Conservation (phyloP, 1,140 invertebrate genomes). For the Chironomus tepperi region DNA sequence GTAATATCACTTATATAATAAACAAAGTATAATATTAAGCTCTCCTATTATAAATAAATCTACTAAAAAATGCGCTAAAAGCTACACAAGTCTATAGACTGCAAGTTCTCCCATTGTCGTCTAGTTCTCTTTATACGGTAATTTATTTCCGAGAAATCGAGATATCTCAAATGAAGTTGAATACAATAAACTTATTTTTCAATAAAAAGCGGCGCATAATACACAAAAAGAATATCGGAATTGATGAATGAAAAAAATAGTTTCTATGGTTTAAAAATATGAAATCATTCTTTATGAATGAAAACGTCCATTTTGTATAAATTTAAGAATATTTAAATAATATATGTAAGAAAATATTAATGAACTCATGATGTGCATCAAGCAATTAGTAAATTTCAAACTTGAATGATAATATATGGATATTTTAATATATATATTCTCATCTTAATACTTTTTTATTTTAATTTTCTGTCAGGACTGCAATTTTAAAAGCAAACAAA, state of each 20-base stretch:
- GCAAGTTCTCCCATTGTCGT: too few species aligned
- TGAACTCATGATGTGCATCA: neutral
- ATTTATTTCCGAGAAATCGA: too few species aligned
- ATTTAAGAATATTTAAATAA: neutral
- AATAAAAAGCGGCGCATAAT: too few species aligned
- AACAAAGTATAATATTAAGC: too few species aligned
- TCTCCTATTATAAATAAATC: too few species aligned
- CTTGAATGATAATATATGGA: conserved; percentile 4
- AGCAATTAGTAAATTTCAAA: conserved; percentile 9
- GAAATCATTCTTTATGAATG: neutral
- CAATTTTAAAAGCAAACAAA: conserved; percentile 21
- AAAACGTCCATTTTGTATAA: neutral
- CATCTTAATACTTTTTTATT: neutral
- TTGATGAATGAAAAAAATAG: neutral
- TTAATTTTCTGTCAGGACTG: conserved; percentile 7
- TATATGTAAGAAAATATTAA: conserved; percentile 5
- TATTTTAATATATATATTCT: neutral
- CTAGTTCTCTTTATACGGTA: too few species aligned
- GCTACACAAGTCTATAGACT: too few species aligned
- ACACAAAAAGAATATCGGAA: too few species aligned
- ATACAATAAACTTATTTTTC: too few species aligned
- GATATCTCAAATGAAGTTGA: too few species aligned
- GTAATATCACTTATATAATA: too few species aligned
- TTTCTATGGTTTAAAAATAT: neutral
- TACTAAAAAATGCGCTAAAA: too few species aligned